These are phyloP conservation scores for Patiria pectinifera DNA, from an alignment of 53 echinoderm and acorn worm species.

Conservation along the genomic window DNA sequence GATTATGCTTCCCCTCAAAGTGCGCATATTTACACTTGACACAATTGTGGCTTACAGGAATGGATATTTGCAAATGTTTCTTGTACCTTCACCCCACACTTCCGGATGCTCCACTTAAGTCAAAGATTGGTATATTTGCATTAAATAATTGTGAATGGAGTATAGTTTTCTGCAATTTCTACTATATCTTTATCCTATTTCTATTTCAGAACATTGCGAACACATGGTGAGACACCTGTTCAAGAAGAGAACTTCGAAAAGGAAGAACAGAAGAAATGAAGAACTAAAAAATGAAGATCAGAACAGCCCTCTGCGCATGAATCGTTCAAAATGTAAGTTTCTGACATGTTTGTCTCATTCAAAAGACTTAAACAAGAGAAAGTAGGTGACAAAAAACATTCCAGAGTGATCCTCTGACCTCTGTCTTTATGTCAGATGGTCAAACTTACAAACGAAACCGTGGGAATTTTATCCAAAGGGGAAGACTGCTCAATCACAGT, in stretches of 20 bases:
- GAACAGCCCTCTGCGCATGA: not conserved
- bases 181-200: not conserved
- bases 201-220: not conserved
- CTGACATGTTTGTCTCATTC: not conserved
- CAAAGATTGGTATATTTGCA: not conserved
- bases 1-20: constrained; percentile 27
- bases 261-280: no score
- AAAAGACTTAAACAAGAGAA: no score
- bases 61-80: not conserved
- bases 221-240: not conserved
- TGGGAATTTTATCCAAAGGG: not conserved
- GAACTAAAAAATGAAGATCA: not conserved
- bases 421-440: not conserved
- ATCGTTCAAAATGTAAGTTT: not conserved
- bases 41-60: not conserved
- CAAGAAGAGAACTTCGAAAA: not conserved
- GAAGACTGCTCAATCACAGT: not conserved
- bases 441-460: not conserved
- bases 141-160: not conserved
- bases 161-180: not conserved
- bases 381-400: no score
- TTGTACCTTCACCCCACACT: not conserved
- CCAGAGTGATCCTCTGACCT: no score
- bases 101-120: constrained; percentile 1
- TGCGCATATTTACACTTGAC: constrained; percentile 39